Evolutionary conservation across 2,888 invertebrate species (phyloP), one percentile per base, ranked within the genome.

Genomic region (Metalampra italica): DNA sequence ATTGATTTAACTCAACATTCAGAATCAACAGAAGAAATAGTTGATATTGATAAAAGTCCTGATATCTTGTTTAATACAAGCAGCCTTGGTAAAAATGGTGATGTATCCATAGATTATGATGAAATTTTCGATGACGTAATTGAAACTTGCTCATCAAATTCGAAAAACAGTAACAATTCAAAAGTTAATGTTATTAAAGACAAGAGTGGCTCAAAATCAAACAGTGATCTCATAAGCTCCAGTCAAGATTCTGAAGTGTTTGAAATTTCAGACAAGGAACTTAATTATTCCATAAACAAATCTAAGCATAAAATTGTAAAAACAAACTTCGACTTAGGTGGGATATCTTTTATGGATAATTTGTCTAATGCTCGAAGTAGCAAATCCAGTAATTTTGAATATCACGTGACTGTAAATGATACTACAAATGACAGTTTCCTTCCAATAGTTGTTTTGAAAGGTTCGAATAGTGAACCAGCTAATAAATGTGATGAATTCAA

Each of bases 251-350:
- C 73, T 9, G 72, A 76, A 60, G 60, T 71, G 42, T 82, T 85
- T 59, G 68, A 77, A 52, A 77, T 91, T 51, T 90, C 90, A 40
- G 92, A 93, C 63, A 91, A 91, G 58, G 93, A 93, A 79, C 75
- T 93, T 15, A 91, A 93, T 64, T 93, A 93, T 75, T 93, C 93
- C 0, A 69, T 92, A 43, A 79, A 87, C 48, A 64, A 76, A 56
- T 77, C 78, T 1, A 74, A 57, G 51, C 43, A 61, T 52, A 66
- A 75, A 29, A 47, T 47, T 9, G 56, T 56, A n/a, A 39, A 44
- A 12, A 58, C 64, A 2, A 60, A 75, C 60, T 67, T 72, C 52
- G 60, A 75, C 52, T 65, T 71, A 39, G 76, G 72, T 15, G 72
- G 72, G 0, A 58, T 75, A 52, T 78, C 77, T 51, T 54, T 72